Conservation (phyloP, 2,888 invertebrate genomes). For the Euproctis similis region DNA sequence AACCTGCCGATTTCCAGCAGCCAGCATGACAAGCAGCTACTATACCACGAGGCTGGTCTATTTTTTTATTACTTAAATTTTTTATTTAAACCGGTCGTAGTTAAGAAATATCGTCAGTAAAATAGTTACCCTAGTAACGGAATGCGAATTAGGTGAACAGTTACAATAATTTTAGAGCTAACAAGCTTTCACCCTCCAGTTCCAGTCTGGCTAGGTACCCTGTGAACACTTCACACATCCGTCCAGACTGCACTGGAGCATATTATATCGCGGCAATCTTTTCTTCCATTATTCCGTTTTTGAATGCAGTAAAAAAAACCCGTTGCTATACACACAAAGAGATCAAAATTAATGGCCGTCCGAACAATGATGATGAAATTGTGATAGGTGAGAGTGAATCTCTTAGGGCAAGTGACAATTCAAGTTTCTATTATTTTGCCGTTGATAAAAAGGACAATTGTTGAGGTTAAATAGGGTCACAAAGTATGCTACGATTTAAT, state of each 20-base stretch:
- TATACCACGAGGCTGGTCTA: too few relatives aligned
- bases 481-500: slow-evolving; percentile 34
- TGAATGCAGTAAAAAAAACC: slow-evolving; percentile 61
- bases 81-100: too few relatives aligned
- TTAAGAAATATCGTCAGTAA: neutral
- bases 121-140: neutral
- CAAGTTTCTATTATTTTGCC: slow-evolving; percentile 50
- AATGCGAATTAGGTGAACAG: slow-evolving; percentile 25
- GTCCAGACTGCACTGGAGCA: slow-evolving; percentile 50
- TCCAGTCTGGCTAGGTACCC: slow-evolving; percentile 29
- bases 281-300: slow-evolving; percentile 61
- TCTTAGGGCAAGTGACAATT: slow-evolving; percentile 54
- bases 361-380: slow-evolving; percentile 68
- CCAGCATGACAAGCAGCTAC: too few relatives aligned
- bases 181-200: slow-evolving; percentile 38
- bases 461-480: slow-evolving; percentile 60
- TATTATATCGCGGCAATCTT: slow-evolving; percentile 56
- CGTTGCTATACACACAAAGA: slow-evolving; percentile 53
- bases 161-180: slow-evolving; percentile 37
- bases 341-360: slow-evolving; percentile 64
- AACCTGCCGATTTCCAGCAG: too few relatives aligned
- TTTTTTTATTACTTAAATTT: too few relatives aligned
- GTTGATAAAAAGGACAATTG: slow-evolving; percentile 47
- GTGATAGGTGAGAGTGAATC: slow-evolving; percentile 73
- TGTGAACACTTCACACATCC: slow-evolving; percentile 36